Base-by-base conservation (phyloP, 2,113 vertebrate genomes). In the Ptilorrhoa leucosticta region DNA sequence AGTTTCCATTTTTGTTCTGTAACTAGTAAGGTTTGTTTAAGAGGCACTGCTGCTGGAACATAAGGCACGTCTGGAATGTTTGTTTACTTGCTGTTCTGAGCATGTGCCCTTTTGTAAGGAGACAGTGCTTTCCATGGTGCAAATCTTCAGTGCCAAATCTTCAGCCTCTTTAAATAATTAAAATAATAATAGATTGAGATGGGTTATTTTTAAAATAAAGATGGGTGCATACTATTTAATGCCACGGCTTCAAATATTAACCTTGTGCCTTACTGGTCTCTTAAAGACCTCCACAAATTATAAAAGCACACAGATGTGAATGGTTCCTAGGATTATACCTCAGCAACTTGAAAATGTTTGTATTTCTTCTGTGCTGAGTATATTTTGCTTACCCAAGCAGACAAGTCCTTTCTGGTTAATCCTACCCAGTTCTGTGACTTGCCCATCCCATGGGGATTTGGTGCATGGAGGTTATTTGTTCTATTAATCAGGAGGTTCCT, bases 1-100 rank as follows among this genome's bases (percentile, higher is more conserved):
- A 98, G 96, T 97, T 98, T 97, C 93, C 96, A 97, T 97, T 98
- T 98, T 98, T 98, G 93, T 89, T 98, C 96, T 96, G 94, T 97
- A 98, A 97, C 96, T 97, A 94, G 92, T 92, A 96, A 98, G 96
- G 97, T 96, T 96, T 97, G 91, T 96, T 98, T 96, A 95, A 98
- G 97, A 97, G 93, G 73, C 53, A 7, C 97, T 92, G 87, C 94
- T 96, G 81, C 93, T 97, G 93, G 91, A 97, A 96, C 93, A 93
- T 87, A 91, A 92, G 95, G 92, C 94, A 96, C 21, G 77, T 85
- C 95, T 95, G 68, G 95, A 97, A 97, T 97, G 94, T 93, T 78
- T 97, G 94, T 97, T 98, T 97, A 92, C 94, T 97, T 90, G 92
- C 90, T 12, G 71, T 91, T 94, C 87, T 87, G 71, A 96, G 85